Evolutionary conservation across 1,140 invertebrate genomes (phyloP), one percentile per base, ranked within the genome.

Genomic region (Teleogryllus occipitalis): DNA sequence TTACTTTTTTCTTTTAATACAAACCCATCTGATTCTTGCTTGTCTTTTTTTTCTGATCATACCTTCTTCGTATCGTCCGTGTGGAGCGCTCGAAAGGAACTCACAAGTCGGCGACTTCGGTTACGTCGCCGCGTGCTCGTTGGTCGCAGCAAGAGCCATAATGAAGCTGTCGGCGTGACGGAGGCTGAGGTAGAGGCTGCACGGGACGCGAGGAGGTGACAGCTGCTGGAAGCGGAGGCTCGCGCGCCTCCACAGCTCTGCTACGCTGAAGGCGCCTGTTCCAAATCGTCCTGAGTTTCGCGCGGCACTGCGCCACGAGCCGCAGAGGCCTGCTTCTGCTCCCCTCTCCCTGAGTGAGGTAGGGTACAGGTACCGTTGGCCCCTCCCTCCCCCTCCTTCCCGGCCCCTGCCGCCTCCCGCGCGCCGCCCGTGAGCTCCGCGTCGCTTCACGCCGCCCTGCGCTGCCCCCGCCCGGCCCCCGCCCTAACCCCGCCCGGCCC

Each of bases 321-420:
- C 54, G 54, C 54, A 1, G 54, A 65, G 54, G 54, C 18, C 54
- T 65, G 54, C 10, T 65, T 18, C 10, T 10, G 54, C 54, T 65
- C 10, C 54, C 54, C 54, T 65, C 54, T 65, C 54, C 18, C 18
- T 10, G 10, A 18, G 54, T 65, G 54, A 65, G 54, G 54, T 65
- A 65, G 54, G 54, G 54, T 65, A 65, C 54, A 65, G 54, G 54
- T 65, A 65, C 54, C 54, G 54, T 65, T 65, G 54, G 54, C 54
- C 54, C 54, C 54, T 65, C 54, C 18, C 54, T 65, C 10, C 54
- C 54, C 10, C 54, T 14, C 54, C 54, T 18, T 10, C 18, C 18
- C 54, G 54, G 18, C 18, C 18, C 54, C 2, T 7, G 2, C 2
- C 54, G 10, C 54, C 54, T 18, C 54, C 49, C 54, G 54, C 54